Evolutionary conservation across 2,113 vertebrate species (phyloP), one percentile per base, ranked within the genome.

Genomic region (Nipponia nippon): DNA sequence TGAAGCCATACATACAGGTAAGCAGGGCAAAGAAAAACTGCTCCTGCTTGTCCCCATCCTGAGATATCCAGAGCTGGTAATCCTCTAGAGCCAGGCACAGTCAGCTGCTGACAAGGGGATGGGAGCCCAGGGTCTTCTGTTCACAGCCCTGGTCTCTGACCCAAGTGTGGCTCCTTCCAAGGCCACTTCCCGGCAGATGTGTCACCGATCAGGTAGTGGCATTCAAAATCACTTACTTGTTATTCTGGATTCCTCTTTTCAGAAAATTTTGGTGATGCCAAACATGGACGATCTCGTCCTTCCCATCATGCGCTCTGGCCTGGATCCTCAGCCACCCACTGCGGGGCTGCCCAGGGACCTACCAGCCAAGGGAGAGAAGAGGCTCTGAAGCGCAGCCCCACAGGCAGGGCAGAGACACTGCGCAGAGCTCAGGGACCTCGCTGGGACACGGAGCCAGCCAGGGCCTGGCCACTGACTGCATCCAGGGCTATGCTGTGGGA

Each of bases 231-330:
- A 2, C 34, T 85, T 50, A 83, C 20, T 55, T 36, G 18, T 78
- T 66, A 23, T 9, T 67, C 47, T n/a, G 69, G 8, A 23, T 78
- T 47, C 65, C 34, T 87, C 79, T 84, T 62, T 95, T 9, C 96
- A 99, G 99, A 99, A 99, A 98, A 98, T 99, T 40, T 97, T 99
- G 98, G 99, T 99, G 59, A 98, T 99, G 98, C 99, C 99, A 50
- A 99, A 99, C 97, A 99, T 99, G 99, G 99, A 99, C 1, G 99
- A 99, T 85, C 98, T 99, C 92, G 98, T 98, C 93, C 49, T 99
- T 26, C 99, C 99, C 32, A 97, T 99, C 94, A 99, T 99, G 99
- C 93, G 96, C 67, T 98, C 99, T 4, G 97, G 94, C 40, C 66
- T 98, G 92, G 98, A 98, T 22, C 89, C 87, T 53, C 97, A 93